Conservation (phyloP, 2,113 vertebrate species). For the Dinomys branickii region DNA sequence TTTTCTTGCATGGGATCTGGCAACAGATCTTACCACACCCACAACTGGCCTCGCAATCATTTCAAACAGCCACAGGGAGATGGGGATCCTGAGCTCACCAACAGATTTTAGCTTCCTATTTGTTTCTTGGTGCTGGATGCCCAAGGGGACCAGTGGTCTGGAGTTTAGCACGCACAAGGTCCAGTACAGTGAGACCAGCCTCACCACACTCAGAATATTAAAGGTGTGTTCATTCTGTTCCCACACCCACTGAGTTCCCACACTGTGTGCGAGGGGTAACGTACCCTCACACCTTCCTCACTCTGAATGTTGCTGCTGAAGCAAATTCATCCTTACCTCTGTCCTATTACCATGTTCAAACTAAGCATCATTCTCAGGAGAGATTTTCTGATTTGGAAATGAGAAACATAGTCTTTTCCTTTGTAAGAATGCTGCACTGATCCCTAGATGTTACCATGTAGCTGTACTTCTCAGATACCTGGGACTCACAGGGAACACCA, state of each 20-base stretch:
- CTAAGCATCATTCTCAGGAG: background rate
- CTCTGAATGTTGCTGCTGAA: background rate
- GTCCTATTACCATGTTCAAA: background rate
- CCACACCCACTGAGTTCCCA: background rate
- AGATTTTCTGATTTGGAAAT: slow-evolving; percentile 11
- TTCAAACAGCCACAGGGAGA: background rate
- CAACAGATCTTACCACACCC: background rate
- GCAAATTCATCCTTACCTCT: background rate
- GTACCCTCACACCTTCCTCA: background rate
- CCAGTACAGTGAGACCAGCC: background rate
- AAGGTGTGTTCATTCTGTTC: background rate
- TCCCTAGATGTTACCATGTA: background rate
- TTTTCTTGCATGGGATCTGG: background rate
- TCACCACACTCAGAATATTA: background rate
- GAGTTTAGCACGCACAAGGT: background rate
- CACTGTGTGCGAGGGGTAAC: rapidly evolving
- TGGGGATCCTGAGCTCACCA: background rate
- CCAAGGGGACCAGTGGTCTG: background rate
- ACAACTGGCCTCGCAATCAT: background rate
- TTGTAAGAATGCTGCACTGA: background rate
- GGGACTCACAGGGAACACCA: background rate
- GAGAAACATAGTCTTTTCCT: background rate
- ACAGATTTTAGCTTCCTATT: background rate
- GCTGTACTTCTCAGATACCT: background rate
- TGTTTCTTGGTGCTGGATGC: background rate